Evolutionary conservation across 1,140 invertebrate genomes (phyloP).

Genomic region (Leptestheria dahalacensis): DNA sequence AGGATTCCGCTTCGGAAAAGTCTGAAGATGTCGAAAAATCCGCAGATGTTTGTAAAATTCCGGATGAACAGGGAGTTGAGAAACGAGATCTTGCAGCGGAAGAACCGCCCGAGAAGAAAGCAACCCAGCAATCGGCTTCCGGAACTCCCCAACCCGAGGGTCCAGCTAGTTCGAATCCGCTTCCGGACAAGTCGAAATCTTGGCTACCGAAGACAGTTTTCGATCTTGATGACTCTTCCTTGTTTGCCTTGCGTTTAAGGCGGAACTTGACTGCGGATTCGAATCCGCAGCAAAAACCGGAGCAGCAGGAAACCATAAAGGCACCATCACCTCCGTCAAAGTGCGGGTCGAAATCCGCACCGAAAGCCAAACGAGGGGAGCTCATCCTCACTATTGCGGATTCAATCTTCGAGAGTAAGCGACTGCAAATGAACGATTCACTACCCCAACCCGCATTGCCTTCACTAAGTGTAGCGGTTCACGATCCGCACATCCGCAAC

Average conservation of each 20-base stretch:
- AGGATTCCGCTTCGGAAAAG: no score
- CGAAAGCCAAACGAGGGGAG: not conserved
- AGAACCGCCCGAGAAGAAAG: no score
- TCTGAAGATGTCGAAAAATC: no score
- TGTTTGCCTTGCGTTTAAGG: not conserved
- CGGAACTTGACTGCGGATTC: not conserved
- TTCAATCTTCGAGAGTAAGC: not conserved
- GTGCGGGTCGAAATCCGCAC: not conserved
- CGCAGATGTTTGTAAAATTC: no score
- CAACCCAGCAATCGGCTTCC: not conserved
- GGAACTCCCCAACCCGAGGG: not conserved
- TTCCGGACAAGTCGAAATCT: not conserved
- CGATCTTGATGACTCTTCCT: constrained; percentile 1
- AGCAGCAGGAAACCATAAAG: not conserved
- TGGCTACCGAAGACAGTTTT: constrained; percentile 8
- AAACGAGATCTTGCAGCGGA: no score
- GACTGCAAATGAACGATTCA: not conserved
- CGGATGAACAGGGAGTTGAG: no score
- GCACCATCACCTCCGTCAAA: not conserved
- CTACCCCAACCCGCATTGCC: not conserved
- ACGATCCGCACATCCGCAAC: not conserved
- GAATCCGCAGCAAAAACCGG: not conserved
- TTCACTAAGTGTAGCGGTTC: not conserved
- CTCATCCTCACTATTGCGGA: not conserved
- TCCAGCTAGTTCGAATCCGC: not conserved